phyloP scores from a whole-genome alignment of 2,113 vertebrate species.

The Hylia prasina region DNA sequence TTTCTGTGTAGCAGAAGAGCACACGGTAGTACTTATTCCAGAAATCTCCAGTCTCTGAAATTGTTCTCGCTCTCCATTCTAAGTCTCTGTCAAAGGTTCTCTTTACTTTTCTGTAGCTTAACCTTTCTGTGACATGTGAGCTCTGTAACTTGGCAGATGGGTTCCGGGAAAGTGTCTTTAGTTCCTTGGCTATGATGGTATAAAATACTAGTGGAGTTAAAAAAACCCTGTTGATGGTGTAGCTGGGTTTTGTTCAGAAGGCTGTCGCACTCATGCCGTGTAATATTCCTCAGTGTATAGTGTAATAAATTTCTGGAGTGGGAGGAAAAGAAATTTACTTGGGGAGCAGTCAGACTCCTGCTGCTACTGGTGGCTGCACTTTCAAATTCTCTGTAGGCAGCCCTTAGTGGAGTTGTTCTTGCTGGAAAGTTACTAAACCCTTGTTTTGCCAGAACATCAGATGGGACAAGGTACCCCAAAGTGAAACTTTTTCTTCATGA shows the following conservation, averaged over 20 bases:
- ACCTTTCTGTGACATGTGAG: neutral
- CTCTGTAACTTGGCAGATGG: neutral
- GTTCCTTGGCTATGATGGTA: neutral
- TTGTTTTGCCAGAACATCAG: neutral
- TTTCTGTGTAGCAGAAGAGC: neutral
- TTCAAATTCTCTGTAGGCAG: neutral
- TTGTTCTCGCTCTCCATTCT: neutral
- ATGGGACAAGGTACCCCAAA: neutral
- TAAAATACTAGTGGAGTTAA: neutral
- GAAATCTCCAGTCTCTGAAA: neutral
- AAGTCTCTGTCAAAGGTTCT: neutral
- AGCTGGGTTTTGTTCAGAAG: neutral
- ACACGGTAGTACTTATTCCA: neutral
- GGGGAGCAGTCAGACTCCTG: neutral
- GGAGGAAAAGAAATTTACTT: neutral
- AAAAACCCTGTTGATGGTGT: neutral
- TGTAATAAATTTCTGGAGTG: neutral
- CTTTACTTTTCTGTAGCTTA: neutral
- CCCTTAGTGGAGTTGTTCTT: neutral
- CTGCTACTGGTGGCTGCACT: neutral
- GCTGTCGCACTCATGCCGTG: neutral
- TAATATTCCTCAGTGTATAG: neutral
- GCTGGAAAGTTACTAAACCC: neutral
- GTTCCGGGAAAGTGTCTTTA: neutral
- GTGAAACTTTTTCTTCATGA: neutral